phyloP scores from a whole-genome alignment of 2,797 vertebrate species.

The Microctenopoma steveboyesi region DNA sequence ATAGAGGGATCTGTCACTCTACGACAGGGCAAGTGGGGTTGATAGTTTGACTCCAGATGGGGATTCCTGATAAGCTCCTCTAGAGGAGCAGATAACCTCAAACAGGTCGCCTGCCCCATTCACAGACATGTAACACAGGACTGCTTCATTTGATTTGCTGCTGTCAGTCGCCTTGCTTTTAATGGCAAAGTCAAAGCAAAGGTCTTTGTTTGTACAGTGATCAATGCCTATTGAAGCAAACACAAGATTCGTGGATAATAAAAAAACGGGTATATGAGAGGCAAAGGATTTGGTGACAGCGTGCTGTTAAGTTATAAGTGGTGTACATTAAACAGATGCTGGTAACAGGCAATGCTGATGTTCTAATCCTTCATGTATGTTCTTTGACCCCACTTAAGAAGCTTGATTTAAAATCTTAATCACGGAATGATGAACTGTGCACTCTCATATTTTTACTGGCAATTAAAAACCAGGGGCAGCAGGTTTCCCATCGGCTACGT shows the following conservation, averaged over 20 bases:
- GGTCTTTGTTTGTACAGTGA: not conserved
- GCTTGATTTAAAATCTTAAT: not conserved
- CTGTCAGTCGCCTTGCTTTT: not conserved
- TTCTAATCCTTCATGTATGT: too few relatives aligned
- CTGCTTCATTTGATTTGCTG: not conserved
- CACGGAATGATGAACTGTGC: too few relatives aligned
- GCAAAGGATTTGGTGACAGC: not conserved
- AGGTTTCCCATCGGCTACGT: too few relatives aligned
- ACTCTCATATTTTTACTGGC: too few relatives aligned
- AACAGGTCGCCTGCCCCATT: conserved; percentile 17
- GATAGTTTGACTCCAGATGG: conserved; percentile 49
- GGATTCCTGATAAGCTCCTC: conserved; percentile 42
- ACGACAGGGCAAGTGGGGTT: conserved; percentile 34
- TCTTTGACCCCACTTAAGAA: not conserved
- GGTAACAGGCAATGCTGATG: too few relatives aligned
- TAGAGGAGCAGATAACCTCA: conserved; percentile 11
- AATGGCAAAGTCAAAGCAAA: not conserved
- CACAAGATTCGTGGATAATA: not conserved
- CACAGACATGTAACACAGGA: conserved; percentile 18
- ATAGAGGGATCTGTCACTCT: conserved; percentile 22
- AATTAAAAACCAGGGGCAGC: too few relatives aligned
- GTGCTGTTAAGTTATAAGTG: not conserved
- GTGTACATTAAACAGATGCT: too few relatives aligned
- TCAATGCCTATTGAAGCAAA: not conserved
- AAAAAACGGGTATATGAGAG: not conserved